Conservation (phyloP, 2,113 vertebrate genomes). For the Hepsetus odoe region DNA sequence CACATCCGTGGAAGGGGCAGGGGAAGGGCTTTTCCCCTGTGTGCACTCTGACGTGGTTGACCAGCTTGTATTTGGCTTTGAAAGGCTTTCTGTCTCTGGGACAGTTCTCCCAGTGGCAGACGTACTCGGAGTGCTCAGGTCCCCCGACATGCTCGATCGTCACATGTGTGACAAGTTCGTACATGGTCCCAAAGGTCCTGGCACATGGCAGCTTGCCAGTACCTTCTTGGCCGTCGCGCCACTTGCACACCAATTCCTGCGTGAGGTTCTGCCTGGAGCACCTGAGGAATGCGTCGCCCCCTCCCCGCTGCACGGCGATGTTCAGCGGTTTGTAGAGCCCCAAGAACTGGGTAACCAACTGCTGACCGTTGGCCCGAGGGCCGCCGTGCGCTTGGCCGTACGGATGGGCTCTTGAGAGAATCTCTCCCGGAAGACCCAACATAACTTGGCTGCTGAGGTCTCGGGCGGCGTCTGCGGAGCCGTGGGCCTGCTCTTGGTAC, state of each 20-base stretch:
- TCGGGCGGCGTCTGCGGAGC: slow-evolving; percentile 66
- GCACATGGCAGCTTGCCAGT: slow-evolving; percentile 70
- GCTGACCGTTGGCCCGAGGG: slow-evolving; percentile 71
- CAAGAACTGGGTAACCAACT: slow-evolving; percentile 72
- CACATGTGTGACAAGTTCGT: slow-evolving; percentile 80
- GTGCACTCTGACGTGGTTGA: slow-evolving; percentile 75
- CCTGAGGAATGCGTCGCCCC: slow-evolving; percentile 66
- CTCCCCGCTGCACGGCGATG: slow-evolving; percentile 69
- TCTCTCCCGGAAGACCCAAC: slow-evolving; percentile 69
- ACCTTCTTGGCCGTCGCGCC: slow-evolving; percentile 73
- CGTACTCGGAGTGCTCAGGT: slow-evolving; percentile 74
- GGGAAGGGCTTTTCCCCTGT: slow-evolving; percentile 74
- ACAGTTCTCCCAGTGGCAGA: slow-evolving; percentile 75
- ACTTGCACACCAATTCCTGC: slow-evolving; percentile 77
- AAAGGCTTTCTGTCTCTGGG: slow-evolving; percentile 66
- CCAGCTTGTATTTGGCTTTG: slow-evolving; percentile 77
- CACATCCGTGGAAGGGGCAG: slow-evolving; percentile 70
- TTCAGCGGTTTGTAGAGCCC: slow-evolving; percentile 71
- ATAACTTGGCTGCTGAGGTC: slow-evolving; percentile 70
- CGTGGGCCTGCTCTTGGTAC: slow-evolving; percentile 79
- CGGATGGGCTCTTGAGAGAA: slow-evolving; percentile 66
- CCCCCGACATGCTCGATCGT: slow-evolving; percentile 79
- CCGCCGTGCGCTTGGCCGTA: slow-evolving; percentile 60
- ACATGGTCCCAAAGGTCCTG: slow-evolving; percentile 77
- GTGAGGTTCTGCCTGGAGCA: slow-evolving; percentile 68